A percentile compares a stretch with the other conserved stretches of the same genome.
Conservation (phyloP, 2,888 invertebrate genomes). For the Hipparchia sbordonii region DNA sequence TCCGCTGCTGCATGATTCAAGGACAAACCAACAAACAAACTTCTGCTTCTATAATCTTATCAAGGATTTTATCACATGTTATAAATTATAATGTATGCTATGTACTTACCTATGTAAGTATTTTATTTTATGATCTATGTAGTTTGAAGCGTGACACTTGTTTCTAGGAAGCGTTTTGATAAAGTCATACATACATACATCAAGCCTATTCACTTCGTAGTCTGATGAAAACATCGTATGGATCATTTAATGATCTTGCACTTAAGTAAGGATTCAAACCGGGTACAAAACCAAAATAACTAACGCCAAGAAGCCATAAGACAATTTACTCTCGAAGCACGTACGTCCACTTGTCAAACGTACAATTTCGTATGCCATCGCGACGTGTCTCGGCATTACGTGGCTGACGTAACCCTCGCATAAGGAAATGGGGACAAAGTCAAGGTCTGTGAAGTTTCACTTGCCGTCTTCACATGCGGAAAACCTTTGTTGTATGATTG, state of each 20-base stretch:
- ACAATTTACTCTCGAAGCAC: slow-evolving; percentile 36
- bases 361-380: slow-evolving; percentile 60
- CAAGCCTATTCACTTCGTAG: neutral
- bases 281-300: neutral
- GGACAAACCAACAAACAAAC: no score
- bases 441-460: slow-evolving; percentile 66
- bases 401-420: slow-evolving; percentile 57
- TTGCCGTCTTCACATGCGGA: slow-evolving; percentile 35
- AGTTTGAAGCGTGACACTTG: no score
- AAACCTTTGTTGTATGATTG: slow-evolving; percentile 15
- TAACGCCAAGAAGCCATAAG: neutral
- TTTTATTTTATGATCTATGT: no score
- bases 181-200: no score
- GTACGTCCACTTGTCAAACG: slow-evolving; percentile 29
- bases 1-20: no score
- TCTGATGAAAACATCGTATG: neutral
- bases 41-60: no score
- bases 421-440: slow-evolving; percentile 65
- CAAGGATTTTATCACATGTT: no score
- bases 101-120: no score
- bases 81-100: no score
- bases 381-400: slow-evolving; percentile 56
- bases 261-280: neutral
- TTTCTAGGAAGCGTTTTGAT: no score
- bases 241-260: neutral